phyloP scores from a whole-genome alignment of 2,113 vertebrate genomes.

The Xyliphius kryptos region DNA sequence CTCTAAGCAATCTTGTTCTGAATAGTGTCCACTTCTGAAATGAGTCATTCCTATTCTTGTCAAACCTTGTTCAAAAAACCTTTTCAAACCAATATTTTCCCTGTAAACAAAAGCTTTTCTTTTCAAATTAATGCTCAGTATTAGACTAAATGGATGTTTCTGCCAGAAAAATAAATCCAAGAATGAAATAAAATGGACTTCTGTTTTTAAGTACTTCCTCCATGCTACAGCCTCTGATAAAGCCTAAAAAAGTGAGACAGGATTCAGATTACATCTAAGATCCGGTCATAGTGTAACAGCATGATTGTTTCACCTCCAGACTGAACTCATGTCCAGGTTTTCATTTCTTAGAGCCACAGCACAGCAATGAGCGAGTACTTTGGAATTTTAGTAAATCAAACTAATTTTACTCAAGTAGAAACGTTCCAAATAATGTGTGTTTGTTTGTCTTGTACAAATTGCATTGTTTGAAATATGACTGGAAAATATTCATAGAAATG shows the following conservation, averaged over 20 bases:
- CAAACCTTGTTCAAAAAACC: too few relatives aligned
- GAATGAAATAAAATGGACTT: too few relatives aligned
- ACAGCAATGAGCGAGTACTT: not conserved
- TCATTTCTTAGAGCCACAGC: not conserved
- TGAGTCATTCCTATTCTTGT: too few relatives aligned
- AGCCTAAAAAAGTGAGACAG: not conserved
- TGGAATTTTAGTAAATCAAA: not conserved
- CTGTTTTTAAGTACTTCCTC: too few relatives aligned
- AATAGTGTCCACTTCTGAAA: too few relatives aligned
- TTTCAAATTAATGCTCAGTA: too few relatives aligned
- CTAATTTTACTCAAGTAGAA: not conserved
- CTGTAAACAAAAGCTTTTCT: too few relatives aligned
- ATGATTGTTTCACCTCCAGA: constrained; percentile 7
- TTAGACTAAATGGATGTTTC: too few relatives aligned
- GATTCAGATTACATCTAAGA: constrained; percentile 15
- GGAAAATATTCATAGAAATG: too few relatives aligned
- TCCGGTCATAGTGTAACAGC: not conserved
- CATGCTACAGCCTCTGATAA: not conserved
- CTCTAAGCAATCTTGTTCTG: too few relatives aligned
- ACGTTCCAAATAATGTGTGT: not conserved
- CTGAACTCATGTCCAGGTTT: not conserved
- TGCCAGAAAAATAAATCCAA: too few relatives aligned
- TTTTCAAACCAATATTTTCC: too few relatives aligned
- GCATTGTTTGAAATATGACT: constrained; percentile 12
- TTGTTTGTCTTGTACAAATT: not conserved